Base-by-base conservation (phyloP, 2,888 invertebrate species). In the Nematopogon swammerdamellus region DNA sequence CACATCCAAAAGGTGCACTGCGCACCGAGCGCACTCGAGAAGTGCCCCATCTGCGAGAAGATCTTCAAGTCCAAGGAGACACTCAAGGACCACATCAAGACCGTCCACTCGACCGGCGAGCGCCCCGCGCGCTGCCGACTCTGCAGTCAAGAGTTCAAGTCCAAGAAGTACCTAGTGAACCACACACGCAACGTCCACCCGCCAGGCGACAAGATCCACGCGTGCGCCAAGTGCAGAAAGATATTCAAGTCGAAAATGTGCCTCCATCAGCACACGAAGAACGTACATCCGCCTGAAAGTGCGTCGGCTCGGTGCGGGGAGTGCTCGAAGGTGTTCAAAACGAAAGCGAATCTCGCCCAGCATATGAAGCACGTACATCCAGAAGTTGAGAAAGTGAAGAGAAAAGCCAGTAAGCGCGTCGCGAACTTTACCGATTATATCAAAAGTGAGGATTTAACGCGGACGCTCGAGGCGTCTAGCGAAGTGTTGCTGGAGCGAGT, bases 161-260 rank as follows among this genome's bases (percentile, higher is more conserved):
- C 62, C 2, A 30, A 58, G 25, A 65, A 65, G 52, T 65, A 65
- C 48, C 43, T 66, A 11, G 52, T 60, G 0, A 65, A 65, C 46
- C 66, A 66, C 48, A 60, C 60, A 50, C 60, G 67, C 48, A 67
- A 66, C 49, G 65, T 65, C 0, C 65, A 65, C 54, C 65, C 65
- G 0, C 51, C 53, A 17, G 63, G 62, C 2, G 57, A 62, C 51
- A 63, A 65, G 50, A 55, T 60, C 3, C 61, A 62, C 55, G 56
- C 8, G 11, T 36, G 36, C 14, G 11, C 8, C 3, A 14, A 8
- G 8, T 36, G 36, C 36, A 14, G 36, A 8, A 14, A 65, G 19
- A 55, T 56, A 44, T 65, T 65, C 55, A 65, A 65, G 48, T 60
- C 60, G 0, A 61, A 60, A 0, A 54, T 64, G 2, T 63, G 63